Percentiles rank a stretch among this genome's conserved stretches.
phyloP scores from a whole-genome alignment of 2,113 vertebrate species.

The Pomatorhinus ruficollis region DNA sequence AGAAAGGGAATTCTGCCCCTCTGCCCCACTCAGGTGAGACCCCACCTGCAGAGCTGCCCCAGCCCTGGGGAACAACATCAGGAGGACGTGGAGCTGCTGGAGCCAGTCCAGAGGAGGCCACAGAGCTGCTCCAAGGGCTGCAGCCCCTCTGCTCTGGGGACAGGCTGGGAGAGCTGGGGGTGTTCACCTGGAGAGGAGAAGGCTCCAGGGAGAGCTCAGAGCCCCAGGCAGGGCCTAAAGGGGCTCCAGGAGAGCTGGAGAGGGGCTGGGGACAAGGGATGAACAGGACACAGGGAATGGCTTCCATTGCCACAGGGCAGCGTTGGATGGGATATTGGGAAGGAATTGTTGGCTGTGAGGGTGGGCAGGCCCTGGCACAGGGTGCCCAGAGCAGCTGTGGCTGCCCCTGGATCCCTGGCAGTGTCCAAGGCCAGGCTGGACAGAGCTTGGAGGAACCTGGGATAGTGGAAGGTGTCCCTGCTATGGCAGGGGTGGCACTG shows the following conservation, averaged over 20 bases:
- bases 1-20: not conserved
- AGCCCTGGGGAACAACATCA: not conserved
- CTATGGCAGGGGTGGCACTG: not conserved
- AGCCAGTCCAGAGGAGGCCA: not conserved
- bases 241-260: not conserved
- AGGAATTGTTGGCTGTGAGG: not conserved
- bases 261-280: not conserved
- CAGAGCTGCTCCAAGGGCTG: not conserved
- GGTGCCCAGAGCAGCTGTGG: not conserved
- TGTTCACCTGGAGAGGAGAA: not conserved
- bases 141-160: not conserved
- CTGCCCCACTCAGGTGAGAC: not conserved
- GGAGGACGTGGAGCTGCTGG: not conserved
- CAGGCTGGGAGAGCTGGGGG: not conserved
- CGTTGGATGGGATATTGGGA: not conserved
- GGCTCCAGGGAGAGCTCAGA: not conserved
- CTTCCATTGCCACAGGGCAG: not conserved
- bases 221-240: not conserved
- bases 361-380: not conserved
- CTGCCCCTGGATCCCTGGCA: not conserved
- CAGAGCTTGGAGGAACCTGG: rapidly evolving
- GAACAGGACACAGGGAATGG: not conserved
- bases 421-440: not conserved
- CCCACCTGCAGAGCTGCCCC: not conserved
- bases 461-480: not conserved